Evolutionary conservation across 2,888 invertebrate genomes (phyloP).

Genomic region (Aspidapion aeneum): DNA sequence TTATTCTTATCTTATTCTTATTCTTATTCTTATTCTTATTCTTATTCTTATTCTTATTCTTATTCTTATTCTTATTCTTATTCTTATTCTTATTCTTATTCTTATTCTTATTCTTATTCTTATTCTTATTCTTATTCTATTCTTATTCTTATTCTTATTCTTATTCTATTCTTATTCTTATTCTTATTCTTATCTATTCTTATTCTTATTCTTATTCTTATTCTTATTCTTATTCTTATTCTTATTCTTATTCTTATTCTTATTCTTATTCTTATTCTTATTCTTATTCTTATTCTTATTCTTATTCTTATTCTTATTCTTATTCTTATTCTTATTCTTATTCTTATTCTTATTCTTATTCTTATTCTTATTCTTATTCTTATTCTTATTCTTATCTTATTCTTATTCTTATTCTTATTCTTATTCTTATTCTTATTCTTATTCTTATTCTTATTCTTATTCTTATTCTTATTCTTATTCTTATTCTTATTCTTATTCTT

Average conservation of each 20-base stretch:
- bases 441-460: not conserved
- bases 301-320: not conserved
- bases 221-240: not conserved
- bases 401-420: not conserved
- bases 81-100: too few species aligned
- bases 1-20: too few species aligned
- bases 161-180: not conserved
- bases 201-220: not conserved
- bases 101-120: too few species aligned
- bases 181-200: not conserved
- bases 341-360: not conserved
- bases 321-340: not conserved
- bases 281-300: not conserved
- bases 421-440: not conserved
- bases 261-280: not conserved
- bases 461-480: too few species aligned
- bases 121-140: not conserved
- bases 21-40: too few species aligned
- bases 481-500: too few species aligned
- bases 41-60: too few species aligned
- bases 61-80: too few species aligned
- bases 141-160: not conserved
- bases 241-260: not conserved
- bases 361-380: too few species aligned
- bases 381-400: too few species aligned